These are phyloP conservation scores for Chanos chanos DNA, from an alignment of 2,797 vertebrate genomes.

Conservation along the genomic window DNA sequence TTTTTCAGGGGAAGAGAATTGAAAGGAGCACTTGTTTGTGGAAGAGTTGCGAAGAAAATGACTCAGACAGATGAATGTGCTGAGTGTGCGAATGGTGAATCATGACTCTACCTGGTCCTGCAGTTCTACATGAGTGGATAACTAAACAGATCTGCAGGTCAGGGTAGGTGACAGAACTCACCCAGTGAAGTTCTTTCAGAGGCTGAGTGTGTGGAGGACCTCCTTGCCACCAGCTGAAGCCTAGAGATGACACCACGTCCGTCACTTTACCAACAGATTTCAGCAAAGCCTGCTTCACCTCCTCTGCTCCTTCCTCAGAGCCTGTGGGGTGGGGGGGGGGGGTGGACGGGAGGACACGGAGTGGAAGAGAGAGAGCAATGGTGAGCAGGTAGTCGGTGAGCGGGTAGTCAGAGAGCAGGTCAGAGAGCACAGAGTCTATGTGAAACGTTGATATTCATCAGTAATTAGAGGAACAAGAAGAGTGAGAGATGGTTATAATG, in stretches of 20 bases:
- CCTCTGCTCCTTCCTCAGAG: slow-evolving; percentile 74
- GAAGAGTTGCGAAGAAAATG: too few relatives aligned
- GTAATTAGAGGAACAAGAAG: too few relatives aligned
- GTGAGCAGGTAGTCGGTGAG: too few relatives aligned
- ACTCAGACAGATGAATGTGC: too few relatives aligned
- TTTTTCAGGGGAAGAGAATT: too few relatives aligned
- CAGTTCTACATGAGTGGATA: background rate
- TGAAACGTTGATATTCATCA: too few relatives aligned
- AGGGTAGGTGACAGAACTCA: slow-evolving; percentile 42
- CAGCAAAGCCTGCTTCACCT: slow-evolving; percentile 66
- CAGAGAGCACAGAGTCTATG: too few relatives aligned
- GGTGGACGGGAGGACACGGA: background rate
- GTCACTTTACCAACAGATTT: slow-evolving; percentile 73
- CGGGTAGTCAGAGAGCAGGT: too few relatives aligned
- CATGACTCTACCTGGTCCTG: too few relatives aligned
- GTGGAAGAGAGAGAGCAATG: background rate
- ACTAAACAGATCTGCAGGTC: background rate
- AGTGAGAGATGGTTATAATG: too few relatives aligned
- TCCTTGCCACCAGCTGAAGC: slow-evolving; percentile 85
- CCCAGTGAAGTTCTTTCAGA: slow-evolving; percentile 76
- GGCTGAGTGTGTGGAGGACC: slow-evolving; percentile 79
- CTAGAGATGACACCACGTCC: slow-evolving; percentile 77
- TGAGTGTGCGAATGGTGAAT: too few relatives aligned
- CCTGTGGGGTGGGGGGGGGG: slow-evolving; percentile 53
- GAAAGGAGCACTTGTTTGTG: too few relatives aligned